phyloP scores from a whole-genome alignment of 1,140 invertebrate species.

The Cyclina sinensis region DNA sequence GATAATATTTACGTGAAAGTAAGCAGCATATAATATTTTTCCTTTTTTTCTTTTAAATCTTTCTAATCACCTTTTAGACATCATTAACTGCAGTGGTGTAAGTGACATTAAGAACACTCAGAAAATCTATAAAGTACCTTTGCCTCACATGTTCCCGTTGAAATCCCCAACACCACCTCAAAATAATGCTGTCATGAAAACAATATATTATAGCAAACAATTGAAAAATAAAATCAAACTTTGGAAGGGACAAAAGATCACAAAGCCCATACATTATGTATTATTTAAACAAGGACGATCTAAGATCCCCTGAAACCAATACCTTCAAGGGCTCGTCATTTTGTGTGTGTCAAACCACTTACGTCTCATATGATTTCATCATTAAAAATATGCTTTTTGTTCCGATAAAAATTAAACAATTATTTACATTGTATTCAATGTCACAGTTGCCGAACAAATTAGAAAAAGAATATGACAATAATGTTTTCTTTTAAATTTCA shows the following conservation, averaged over 20 bases:
- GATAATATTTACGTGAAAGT: no score
- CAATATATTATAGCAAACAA: slow-evolving; percentile 62
- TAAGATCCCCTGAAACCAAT: slow-evolving; percentile 56
- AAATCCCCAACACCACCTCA: not conserved
- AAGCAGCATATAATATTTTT: no score
- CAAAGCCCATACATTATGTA: slow-evolving; percentile 37
- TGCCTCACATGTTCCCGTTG: not conserved
- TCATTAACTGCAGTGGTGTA: no score
- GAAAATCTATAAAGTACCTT: no score
- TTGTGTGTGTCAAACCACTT: slow-evolving; percentile 48
- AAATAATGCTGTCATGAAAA: not conserved
- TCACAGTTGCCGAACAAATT: not conserved
- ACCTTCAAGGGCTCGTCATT: slow-evolving; percentile 1
- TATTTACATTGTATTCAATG: slow-evolving; percentile 62
- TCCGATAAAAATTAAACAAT: not conserved
- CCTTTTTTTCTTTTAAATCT: no score
- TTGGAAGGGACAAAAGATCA: slow-evolving; percentile 58
- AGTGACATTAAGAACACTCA: no score
- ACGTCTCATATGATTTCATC: slow-evolving; percentile 40
- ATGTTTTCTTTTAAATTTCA: not conserved
- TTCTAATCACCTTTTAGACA: no score
- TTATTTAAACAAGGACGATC: slow-evolving; percentile 62
- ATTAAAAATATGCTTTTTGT: slow-evolving; percentile 52
- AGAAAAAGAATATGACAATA: slow-evolving; percentile 30
- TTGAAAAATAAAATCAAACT: slow-evolving; percentile 57